Evolutionary conservation across 2,888 invertebrate genomes (phyloP).

Genomic region (Scelioninae gen. 1): DNA sequence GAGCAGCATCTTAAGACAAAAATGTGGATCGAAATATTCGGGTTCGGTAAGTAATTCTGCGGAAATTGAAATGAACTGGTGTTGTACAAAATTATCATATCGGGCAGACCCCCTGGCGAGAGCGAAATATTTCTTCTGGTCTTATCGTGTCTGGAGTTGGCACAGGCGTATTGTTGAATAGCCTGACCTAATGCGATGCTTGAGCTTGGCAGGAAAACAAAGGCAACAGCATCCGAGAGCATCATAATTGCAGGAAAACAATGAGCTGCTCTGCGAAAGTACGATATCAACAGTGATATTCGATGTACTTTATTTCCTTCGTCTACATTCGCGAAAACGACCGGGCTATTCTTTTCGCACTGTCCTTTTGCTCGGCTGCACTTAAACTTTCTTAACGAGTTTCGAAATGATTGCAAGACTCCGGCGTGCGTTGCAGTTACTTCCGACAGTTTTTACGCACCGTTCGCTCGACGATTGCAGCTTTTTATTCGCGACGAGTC

Average conservation of each 20-base stretch:
- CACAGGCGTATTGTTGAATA: slow-evolving; percentile 55
- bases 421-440: too few species aligned
- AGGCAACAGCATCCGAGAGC: slow-evolving; percentile 55
- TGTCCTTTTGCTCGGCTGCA: slow-evolving; percentile 47
- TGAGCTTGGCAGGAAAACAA: slow-evolving; percentile 61
- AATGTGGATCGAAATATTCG: not conserved
- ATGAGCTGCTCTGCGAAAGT: slow-evolving; percentile 50
- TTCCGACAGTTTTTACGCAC: too few species aligned
- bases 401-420: slow-evolving; percentile 49
- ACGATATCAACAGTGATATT: slow-evolving; percentile 57
- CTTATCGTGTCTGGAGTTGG: slow-evolving; percentile 53
- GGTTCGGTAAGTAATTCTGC: not conserved
- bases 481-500: too few species aligned
- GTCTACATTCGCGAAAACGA: slow-evolving; percentile 45
- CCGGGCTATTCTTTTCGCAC: slow-evolving; percentile 50
- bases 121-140: slow-evolving; percentile 41
- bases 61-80: slow-evolving; percentile 22
- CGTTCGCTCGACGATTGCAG: too few species aligned
- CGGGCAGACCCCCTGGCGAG: slow-evolving; percentile 6
- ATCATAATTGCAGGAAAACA: slow-evolving; percentile 65
- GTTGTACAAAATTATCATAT: slow-evolving; percentile 40
- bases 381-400: slow-evolving; percentile 65
- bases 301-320: slow-evolving; percentile 64
- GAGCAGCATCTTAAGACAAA: not conserved
- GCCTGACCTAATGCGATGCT: slow-evolving; percentile 54